These are phyloP conservation scores for Epizoanthus rinbou DNA, from an alignment of 92 coral and sea anemone species.

Conservation along the genomic window DNA sequence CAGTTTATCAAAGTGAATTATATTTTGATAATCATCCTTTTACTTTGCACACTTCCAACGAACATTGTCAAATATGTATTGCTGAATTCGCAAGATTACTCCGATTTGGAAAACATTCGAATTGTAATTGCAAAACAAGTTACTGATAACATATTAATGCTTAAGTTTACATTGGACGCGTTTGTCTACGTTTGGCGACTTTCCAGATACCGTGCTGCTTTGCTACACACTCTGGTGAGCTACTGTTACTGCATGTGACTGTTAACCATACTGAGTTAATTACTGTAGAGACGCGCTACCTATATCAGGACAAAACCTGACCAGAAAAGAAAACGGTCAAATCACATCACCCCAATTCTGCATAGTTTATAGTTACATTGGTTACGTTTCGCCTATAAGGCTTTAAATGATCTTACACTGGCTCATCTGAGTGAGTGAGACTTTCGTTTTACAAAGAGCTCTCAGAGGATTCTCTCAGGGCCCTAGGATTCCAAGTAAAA, in stretches of 20 bases:
- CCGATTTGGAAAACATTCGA: not conserved
- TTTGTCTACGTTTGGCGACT: constrained; percentile 42
- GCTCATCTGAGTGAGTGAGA: too few relatives aligned
- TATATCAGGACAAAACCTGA: too few relatives aligned
- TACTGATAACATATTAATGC: constrained; percentile 17
- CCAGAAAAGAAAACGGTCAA: too few relatives aligned
- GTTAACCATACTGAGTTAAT: not conserved
- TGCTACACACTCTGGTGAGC: constrained; percentile 9
- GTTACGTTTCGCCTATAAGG: too few relatives aligned
- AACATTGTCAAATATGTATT: constrained; percentile 18
- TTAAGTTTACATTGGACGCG: constrained; percentile 34
- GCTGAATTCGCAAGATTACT: not conserved
- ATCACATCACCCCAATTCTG: too few relatives aligned
- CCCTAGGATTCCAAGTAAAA: too few relatives aligned
- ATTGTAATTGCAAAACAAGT: constrained; percentile 7
- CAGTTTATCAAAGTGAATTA: constrained; percentile 17
- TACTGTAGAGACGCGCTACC: too few relatives aligned
- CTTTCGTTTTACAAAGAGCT: too few relatives aligned
- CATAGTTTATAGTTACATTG: too few relatives aligned
- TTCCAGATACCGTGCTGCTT: constrained; percentile 34
- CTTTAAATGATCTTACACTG: too few relatives aligned
- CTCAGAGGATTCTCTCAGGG: too few relatives aligned
- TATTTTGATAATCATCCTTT: constrained; percentile 9
- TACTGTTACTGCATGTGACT: not conserved
- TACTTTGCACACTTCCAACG: constrained; percentile 22